A percentile compares a stretch with the other conserved stretches of the same genome.
phyloP scores from a whole-genome alignment of 53 echinoderm and acorn worm species.

The Glandiceps talaboti region DNA sequence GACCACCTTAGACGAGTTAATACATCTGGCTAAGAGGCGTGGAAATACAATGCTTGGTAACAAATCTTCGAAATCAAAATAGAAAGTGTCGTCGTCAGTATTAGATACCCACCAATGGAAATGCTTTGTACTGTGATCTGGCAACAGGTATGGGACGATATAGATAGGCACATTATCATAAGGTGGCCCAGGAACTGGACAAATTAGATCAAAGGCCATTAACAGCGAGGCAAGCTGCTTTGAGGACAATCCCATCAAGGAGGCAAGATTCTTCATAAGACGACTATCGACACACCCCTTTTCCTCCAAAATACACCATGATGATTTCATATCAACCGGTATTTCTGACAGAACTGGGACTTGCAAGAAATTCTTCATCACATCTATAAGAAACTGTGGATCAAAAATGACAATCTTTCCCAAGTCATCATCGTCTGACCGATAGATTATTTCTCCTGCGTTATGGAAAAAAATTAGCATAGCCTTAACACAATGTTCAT shows the following conservation, averaged over 20 bases:
- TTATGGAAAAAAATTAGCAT: background rate
- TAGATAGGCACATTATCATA: background rate
- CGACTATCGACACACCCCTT: background rate
- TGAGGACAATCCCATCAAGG: background rate
- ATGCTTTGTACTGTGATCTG: background rate
- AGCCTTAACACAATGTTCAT: background rate
- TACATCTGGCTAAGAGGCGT: background rate
- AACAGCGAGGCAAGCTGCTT: background rate
- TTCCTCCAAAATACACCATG: background rate
- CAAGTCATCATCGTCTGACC: slow-evolving; percentile 16
- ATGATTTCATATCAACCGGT: background rate
- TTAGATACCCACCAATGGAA: background rate
- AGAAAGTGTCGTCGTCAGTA: background rate
- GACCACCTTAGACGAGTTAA: background rate
- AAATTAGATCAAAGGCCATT: background rate
- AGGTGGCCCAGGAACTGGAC: background rate
- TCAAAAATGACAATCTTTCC: slow-evolving; percentile 22
- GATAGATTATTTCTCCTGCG: slow-evolving; percentile 2
- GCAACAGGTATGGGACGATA: background rate
- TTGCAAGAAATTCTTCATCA: background rate
- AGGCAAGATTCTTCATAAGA: background rate
- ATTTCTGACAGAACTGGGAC: background rate
- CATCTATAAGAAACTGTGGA: slow-evolving; percentile 27
- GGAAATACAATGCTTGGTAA: background rate
- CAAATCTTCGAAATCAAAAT: background rate